Evolutionary conservation across 1,140 invertebrate genomes (phyloP).

Genomic region (Drosophila persimilis): DNA sequence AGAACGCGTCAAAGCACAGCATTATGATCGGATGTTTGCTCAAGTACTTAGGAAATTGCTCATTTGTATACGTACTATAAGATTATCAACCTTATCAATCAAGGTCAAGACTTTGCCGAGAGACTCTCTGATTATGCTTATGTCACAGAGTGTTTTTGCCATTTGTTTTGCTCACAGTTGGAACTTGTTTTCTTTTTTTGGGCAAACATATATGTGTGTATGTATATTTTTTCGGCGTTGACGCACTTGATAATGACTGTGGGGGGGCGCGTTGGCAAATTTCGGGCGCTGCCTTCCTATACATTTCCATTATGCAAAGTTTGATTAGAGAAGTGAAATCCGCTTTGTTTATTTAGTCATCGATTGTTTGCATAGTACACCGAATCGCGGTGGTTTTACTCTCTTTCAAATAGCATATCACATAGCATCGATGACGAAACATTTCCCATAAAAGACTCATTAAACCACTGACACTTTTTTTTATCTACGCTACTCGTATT

Average conservation of each 20-base stretch:
- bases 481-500: not conserved
- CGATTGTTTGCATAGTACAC: not conserved
- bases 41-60: slow-evolving; percentile 4
- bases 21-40: slow-evolving; percentile 38
- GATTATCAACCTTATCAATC: slow-evolving; percentile 50
- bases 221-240: slow-evolving; percentile 11
- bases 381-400: not conserved
- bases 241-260: slow-evolving; percentile 50
- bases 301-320: slow-evolving; percentile 4
- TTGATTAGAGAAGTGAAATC: slow-evolving; percentile 26
- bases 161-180: slow-evolving; percentile 38
- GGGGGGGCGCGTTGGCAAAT: not conserved
- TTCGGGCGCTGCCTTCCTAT: slow-evolving; percentile 1
- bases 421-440: not conserved
- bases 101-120: slow-evolving; percentile 48
- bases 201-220: too few relatives aligned
- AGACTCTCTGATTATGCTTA: slow-evolving; percentile 15
- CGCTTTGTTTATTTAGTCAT: slow-evolving; percentile 15
- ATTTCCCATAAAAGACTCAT: too few relatives aligned
- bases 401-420: slow-evolving; percentile 1
- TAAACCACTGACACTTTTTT: not conserved
- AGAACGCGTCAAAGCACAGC: not conserved
- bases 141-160: slow-evolving; percentile 12
- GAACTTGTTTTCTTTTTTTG: slow-evolving; percentile 19
- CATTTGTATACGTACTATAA: slow-evolving; percentile 19